A percentile compares a stretch with the other conserved stretches of the same genome.
Conservation (phyloP, 2,113 vertebrate genomes). For the Prionailurus bengalensis region DNA sequence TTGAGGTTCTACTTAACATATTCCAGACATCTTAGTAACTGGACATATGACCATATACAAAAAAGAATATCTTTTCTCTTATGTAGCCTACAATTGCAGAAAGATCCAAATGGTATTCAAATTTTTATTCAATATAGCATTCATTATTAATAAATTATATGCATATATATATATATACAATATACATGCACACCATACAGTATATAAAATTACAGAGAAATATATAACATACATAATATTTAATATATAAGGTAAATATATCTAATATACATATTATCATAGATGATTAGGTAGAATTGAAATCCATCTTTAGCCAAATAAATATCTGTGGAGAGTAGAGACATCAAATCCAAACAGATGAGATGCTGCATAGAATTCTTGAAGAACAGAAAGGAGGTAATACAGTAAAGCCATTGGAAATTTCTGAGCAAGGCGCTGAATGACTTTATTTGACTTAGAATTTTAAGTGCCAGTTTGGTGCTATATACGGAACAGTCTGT, state of each 20-base stretch:
- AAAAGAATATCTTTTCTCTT: not conserved
- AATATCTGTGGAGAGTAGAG: not conserved
- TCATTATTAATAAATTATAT: not conserved
- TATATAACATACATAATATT: not conserved
- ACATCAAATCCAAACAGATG: not conserved
- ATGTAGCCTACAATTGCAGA: not conserved
- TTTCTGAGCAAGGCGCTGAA: not conserved
- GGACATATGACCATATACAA: not conserved
- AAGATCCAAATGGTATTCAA: not conserved
- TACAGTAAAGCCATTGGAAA: not conserved
- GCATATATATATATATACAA: not conserved
- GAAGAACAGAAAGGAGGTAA: not conserved
- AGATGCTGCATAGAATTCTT: not conserved
- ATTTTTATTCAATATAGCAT: not conserved
- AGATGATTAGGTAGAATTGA: not conserved
- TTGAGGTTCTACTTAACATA: not conserved
- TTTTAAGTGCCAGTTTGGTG: not conserved
- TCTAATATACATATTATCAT: not conserved
- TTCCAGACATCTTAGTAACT: not conserved
- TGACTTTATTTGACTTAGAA: not conserved
- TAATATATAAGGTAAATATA: not conserved
- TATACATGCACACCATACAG: rapidly evolving
- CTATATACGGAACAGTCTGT: not conserved
- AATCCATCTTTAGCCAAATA: not conserved
- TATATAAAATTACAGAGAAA: not conserved